Base-by-base conservation (phyloP, 2,888 invertebrate genomes). In the Thyatira batis region DNA sequence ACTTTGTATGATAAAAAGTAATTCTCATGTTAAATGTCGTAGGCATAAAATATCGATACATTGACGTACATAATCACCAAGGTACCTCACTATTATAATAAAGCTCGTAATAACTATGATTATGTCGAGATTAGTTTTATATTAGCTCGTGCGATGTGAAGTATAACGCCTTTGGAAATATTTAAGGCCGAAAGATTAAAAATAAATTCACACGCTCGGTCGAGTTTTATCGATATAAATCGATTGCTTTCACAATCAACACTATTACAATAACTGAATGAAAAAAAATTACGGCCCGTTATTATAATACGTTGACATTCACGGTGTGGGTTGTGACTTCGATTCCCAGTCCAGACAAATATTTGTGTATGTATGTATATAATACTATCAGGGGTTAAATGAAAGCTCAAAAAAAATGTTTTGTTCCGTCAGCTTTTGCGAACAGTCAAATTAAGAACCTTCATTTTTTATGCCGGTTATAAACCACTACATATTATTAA, bases 21-120 rank as follows among this genome's bases (percentile, higher is more conserved):
- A 48, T 28, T 48, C 20, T 25, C 27, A 48, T 48, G 48, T 27
- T 48, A 48, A 48, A 48, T 48, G 27, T 48, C 27, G 17, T 27
- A n/a, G 27, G 48, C 51, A 49, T 44, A 48, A 49, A 45, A 49
- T 53, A 70, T 72, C 73, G 71, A 72, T 61, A 72, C 51, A 64
- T 55, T 58, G 62, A 70, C 67, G 66, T 55, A 64, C 63, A 61
- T 70, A 70, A 63, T 58, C 53, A 59, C 63, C 58, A 74, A 69
- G 70, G 69, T 54, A 67, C 61, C 60, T 63, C 63, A 73, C 76
- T 62, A 74, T 76, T 75, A 79, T 82, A 80, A 80, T 80, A 76
- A 74, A 73, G 61, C 69, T 64, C 61, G 61, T 84, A 83, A 86
- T 87, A 75, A 81, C 84, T 80, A 78, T 85, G 74, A 87, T 88